Evolutionary conservation across 2,888 invertebrate genomes (phyloP).

Genomic region (Pollenia angustigena): DNA sequence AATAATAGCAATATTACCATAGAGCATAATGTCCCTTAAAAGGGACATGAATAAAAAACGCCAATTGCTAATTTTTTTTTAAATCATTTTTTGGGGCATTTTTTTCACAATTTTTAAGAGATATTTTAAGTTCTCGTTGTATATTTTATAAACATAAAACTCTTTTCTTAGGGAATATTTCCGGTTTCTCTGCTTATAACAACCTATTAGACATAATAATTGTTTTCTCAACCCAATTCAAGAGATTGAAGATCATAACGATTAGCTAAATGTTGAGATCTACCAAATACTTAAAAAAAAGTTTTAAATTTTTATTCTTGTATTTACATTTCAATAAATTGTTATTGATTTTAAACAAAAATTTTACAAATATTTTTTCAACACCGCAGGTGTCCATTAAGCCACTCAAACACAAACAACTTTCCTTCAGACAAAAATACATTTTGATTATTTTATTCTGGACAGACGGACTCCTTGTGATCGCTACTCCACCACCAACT

Average conservation of each 20-base stretch:
- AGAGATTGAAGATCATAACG: slow-evolving; percentile 29
- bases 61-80: too few relatives aligned
- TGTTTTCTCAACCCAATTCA: background rate
- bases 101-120: too few relatives aligned
- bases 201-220: background rate
- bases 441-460: too few relatives aligned
- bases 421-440: background rate
- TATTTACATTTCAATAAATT: slow-evolving; percentile 40
- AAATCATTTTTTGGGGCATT: too few relatives aligned
- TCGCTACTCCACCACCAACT: slow-evolving; percentile 7
- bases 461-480: slow-evolving; percentile 1
- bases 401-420: slow-evolving; percentile 12
- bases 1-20: too few relatives aligned
- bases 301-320: slow-evolving; percentile 6
- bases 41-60: too few relatives aligned
- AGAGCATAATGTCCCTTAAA: too few relatives aligned
- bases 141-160: too few relatives aligned
- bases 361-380: slow-evolving; percentile 73
- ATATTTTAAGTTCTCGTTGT: too few relatives aligned
- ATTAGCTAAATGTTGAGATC: background rate
- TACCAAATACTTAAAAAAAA: background rate
- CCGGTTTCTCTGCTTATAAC: too few relatives aligned
- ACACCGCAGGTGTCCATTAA: slow-evolving; percentile 78
- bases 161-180: too few relatives aligned
- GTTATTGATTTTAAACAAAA: slow-evolving; percentile 54